Conservation (phyloP, 1,140 invertebrate species). For the Lerema accius region DNA sequence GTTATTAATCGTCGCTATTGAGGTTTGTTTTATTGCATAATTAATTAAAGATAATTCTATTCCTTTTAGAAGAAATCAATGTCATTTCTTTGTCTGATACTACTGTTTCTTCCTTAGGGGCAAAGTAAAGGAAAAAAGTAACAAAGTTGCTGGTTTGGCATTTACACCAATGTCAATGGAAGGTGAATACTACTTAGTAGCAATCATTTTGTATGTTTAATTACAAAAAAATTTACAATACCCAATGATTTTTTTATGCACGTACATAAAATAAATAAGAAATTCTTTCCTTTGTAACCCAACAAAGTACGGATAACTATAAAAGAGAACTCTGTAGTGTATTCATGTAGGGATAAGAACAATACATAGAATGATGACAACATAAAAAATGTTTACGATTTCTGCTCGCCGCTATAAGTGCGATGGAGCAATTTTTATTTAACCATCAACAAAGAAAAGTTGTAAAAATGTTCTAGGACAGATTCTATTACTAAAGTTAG, state of each 20-base stretch:
- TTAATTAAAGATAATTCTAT: too few species aligned
- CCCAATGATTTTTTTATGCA: background rate
- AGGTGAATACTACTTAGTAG: too few species aligned
- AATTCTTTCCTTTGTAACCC: background rate
- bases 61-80: too few species aligned
- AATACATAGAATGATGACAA: slow-evolving; percentile 51
- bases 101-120: too few species aligned
- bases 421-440: slow-evolving; percentile 60
- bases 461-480: slow-evolving; percentile 41
- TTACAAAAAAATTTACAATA: too few species aligned
- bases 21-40: too few species aligned
- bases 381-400: slow-evolving; percentile 63
- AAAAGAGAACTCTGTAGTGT: slow-evolving; percentile 19
- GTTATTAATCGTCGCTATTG: too few species aligned
- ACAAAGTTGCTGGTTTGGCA: too few species aligned
- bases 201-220: background rate
- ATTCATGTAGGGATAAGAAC: slow-evolving; percentile 42
- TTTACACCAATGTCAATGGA: too few species aligned
- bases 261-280: background rate
- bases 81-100: too few species aligned
- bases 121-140: too few species aligned
- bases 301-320: slow-evolving; percentile 11
- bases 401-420: slow-evolving; percentile 48
- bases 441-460: slow-evolving; percentile 44
- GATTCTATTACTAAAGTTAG: slow-evolving; percentile 15